These are phyloP conservation scores for Holacanthus passer DNA, from an alignment of 2,113 vertebrate genomes.

Conservation along the genomic window DNA sequence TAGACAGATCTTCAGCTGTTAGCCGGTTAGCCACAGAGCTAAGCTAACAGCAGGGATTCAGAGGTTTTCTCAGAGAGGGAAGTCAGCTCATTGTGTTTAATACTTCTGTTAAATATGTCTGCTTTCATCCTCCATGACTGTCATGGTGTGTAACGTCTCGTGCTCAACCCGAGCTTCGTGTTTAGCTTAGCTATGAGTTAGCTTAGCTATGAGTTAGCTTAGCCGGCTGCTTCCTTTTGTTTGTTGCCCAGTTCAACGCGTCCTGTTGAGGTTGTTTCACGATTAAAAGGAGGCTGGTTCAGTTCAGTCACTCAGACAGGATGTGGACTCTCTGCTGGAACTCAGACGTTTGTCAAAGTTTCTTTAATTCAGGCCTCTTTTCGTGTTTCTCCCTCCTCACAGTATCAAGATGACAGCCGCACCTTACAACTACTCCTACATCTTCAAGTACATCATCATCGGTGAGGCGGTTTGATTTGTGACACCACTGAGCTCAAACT, in stretches of 20 bases:
- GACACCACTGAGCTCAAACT: too few species aligned
- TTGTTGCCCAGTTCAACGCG: neutral
- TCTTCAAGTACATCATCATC: slow-evolving; percentile 99
- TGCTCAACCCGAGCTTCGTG: neutral
- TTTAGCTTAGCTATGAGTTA: slow-evolving; percentile 18
- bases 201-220: slow-evolving; percentile 17
- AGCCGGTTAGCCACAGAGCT: slow-evolving; percentile 52
- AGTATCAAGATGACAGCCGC: slow-evolving; percentile 97
- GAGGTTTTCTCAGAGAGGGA: neutral
- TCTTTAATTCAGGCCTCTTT: neutral
- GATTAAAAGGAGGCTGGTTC: neutral
- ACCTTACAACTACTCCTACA: slow-evolving; percentile 99
- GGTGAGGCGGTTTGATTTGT: slow-evolving; percentile 78
- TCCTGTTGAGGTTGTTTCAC: neutral
- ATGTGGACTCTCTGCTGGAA: neutral
- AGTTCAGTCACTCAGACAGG: neutral
- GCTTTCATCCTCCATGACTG: neutral
- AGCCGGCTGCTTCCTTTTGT: slow-evolving; percentile 36
- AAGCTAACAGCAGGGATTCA: neutral
- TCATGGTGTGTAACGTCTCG: slow-evolving; percentile 14
- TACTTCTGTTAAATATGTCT: neutral
- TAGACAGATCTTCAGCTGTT: slow-evolving; percentile 47
- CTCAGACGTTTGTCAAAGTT: neutral
- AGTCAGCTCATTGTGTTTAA: slow-evolving; percentile 21
- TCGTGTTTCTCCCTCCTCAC: slow-evolving; percentile 17